phyloP scores from a whole-genome alignment of 2,113 vertebrate genomes.

The Camelus bactrianus region DNA sequence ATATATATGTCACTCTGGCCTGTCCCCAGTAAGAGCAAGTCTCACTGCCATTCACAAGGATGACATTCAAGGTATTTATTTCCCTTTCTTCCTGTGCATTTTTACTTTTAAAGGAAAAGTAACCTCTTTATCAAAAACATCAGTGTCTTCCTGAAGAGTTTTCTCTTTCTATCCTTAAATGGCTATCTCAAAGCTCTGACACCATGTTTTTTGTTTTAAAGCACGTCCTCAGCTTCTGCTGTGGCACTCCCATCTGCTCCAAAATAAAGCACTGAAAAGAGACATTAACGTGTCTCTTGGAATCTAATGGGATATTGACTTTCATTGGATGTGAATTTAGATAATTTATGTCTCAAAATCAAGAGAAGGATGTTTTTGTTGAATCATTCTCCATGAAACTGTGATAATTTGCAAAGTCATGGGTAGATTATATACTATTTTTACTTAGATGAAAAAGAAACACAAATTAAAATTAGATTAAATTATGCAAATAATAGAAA shows the following conservation, averaged over 20 bases:
- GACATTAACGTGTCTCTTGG: constrained; percentile 7
- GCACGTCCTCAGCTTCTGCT: neutral
- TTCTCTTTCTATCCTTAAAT: neutral
- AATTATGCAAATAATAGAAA: neutral
- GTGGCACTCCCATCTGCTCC: neutral
- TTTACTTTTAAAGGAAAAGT: neutral
- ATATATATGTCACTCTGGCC: neutral
- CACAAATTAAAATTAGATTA: neutral
- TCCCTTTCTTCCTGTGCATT: neutral
- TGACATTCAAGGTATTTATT: neutral
- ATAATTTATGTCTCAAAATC: constrained; percentile 34
- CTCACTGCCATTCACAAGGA: neutral
- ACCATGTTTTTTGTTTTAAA: neutral
- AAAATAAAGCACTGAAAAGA: constrained; percentile 28
- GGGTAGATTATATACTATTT: neutral
- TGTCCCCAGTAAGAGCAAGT: neutral
- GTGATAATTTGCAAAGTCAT: neutral
- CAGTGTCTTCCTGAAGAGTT: neutral
- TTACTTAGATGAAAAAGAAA: neutral
- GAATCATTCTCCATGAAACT: neutral
- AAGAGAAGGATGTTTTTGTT: neutral
- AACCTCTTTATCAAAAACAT: neutral
- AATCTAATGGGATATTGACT: constrained; percentile 61
- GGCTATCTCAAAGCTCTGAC: neutral
- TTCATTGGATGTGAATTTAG: constrained; percentile 3